phyloP scores from a whole-genome alignment of 1,140 invertebrate genomes.

The Solen grandis region DNA sequence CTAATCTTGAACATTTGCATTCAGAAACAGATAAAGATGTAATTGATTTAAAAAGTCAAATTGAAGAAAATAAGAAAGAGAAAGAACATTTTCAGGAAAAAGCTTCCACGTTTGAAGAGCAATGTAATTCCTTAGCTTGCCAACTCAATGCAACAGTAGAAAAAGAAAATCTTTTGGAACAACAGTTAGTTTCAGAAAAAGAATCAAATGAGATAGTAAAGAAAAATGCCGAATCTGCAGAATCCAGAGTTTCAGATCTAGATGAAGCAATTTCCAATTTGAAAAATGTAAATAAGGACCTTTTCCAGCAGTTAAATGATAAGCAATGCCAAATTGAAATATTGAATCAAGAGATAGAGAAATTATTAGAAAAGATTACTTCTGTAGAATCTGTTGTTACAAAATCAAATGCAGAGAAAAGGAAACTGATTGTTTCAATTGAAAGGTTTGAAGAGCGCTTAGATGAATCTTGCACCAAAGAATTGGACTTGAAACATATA shows the following conservation, averaged over 20 bases:
- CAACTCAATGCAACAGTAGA: too few species aligned
- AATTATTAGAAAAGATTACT: background rate
- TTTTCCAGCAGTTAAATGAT: background rate
- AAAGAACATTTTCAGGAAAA: too few species aligned
- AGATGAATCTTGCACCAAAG: constrained; percentile 38
- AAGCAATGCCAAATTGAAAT: background rate
- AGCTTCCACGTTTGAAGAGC: too few species aligned
- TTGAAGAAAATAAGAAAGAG: too few species aligned
- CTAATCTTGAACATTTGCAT: too few species aligned
- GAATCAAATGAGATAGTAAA: background rate
- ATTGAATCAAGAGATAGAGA: background rate
- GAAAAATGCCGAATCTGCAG: background rate
- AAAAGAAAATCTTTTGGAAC: too few species aligned
- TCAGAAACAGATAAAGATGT: too few species aligned
- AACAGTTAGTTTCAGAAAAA: background rate
- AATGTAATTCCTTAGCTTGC: too few species aligned
- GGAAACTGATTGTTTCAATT: background rate
- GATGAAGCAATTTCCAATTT: background rate
- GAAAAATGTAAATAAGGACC: constrained; percentile 3
- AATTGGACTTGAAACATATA: constrained; percentile 21
- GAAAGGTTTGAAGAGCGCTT: constrained; percentile 27
- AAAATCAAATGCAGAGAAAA: background rate
- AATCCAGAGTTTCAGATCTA: background rate
- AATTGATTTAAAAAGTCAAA: too few species aligned
- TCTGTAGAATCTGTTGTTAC: constrained; percentile 22